These are phyloP conservation scores for Eulemur rubriventer DNA, from an alignment of 2,797 vertebrate genomes.

Conservation along the genomic window DNA sequence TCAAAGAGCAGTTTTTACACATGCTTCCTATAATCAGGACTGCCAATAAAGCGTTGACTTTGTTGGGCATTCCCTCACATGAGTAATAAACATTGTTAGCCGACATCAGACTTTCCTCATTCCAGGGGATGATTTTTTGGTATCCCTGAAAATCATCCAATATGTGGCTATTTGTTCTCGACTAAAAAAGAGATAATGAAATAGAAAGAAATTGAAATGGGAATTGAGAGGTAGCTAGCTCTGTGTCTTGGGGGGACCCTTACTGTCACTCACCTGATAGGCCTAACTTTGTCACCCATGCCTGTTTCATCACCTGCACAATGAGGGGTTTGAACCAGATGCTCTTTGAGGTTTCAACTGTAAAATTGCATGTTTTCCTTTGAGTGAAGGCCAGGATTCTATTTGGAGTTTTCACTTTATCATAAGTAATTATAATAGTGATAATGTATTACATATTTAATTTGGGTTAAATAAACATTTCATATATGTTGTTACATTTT, in stretches of 20 bases:
- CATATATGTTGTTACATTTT: not conserved
- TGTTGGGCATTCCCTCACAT: not conserved
- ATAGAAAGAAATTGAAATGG: not conserved
- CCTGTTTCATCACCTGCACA: not conserved
- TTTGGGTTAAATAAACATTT: not conserved
- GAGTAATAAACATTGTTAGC: not conserved
- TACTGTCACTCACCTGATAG: not conserved
- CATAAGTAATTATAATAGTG: not conserved
- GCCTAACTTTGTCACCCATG: not conserved
- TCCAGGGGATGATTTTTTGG: not conserved
- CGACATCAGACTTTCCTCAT: not conserved
- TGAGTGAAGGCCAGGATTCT: constrained; percentile 11
- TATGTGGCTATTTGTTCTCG: not conserved
- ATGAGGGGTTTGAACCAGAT: not conserved
- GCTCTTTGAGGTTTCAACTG: not conserved
- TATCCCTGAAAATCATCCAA: not conserved
- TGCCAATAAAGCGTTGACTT: not conserved
- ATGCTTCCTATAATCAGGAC: not conserved
- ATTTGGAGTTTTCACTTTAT: constrained; percentile 13
- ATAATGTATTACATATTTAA: not conserved
- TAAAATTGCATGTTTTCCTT: constrained; percentile 16
- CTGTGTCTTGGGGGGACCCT: not conserved
- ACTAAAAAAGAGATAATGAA: not conserved
- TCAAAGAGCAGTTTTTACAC: not conserved
- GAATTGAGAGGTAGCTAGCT: not conserved